Conservation (phyloP, 2,888 invertebrate genomes). For the Thecocarcelia acutangulata region DNA sequence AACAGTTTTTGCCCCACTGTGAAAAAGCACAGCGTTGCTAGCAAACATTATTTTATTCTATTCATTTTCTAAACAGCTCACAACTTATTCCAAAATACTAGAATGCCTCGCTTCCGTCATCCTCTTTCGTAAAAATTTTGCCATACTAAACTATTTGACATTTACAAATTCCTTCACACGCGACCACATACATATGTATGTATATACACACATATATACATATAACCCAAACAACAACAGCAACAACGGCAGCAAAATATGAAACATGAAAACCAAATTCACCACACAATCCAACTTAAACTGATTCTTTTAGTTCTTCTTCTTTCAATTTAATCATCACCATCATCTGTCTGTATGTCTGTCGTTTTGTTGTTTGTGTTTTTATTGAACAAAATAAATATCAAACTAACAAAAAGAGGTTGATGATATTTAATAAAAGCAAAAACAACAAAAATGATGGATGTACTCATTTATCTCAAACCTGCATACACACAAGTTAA, state of each 20-base stretch:
- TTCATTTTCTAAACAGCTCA: slow-evolving; percentile 43
- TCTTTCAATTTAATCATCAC: not conserved
- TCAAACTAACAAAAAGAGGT: slow-evolving; percentile 3
- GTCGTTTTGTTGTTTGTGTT: not conserved
- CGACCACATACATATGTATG: not conserved
- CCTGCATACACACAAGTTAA: not conserved
- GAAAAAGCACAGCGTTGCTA: too few relatives aligned
- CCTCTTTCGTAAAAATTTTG: not conserved
- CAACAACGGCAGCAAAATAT: not conserved
- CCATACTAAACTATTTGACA: slow-evolving; percentile 49
- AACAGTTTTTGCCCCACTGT: slow-evolving; percentile 4
- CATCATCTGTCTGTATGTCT: not conserved
- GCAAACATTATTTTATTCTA: slow-evolving; percentile 31
- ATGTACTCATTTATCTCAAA: too few relatives aligned
- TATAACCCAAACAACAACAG: not conserved
- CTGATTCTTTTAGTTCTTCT: not conserved
- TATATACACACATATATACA: too few relatives aligned
- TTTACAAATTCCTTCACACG: slow-evolving; percentile 58
- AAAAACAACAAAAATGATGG: not conserved
- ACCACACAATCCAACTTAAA: slow-evolving; percentile 18
- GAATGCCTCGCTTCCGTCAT: not conserved
- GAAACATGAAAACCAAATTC: slow-evolving; percentile 12
- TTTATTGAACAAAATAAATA: not conserved
- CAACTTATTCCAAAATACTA: not conserved
- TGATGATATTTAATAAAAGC: not conserved